Evolutionary conservation across 2,888 invertebrate species (phyloP), one percentile per base, ranked within the genome.

Genomic region (Papilio demoleus): DNA sequence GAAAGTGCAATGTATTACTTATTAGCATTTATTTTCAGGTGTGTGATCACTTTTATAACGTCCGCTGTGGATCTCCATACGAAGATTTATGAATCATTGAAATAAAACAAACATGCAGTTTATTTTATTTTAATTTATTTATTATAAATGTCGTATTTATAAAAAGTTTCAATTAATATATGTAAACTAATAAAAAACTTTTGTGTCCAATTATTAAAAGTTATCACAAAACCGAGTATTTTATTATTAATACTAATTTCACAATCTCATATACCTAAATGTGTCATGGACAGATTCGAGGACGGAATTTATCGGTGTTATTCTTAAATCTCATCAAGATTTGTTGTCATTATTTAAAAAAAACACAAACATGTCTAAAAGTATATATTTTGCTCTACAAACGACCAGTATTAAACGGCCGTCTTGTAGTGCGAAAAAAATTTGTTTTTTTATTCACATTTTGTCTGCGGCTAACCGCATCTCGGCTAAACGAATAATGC

Each of bases 11-110:
- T n/a, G n/a, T n/a, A n/a, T n/a, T n/a, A n/a, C n/a, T n/a, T n/a
- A n/a, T n/a, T n/a, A n/a, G n/a, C n/a, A 24, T 71, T 73, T 27
- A 71, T 59, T 84, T 80, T 2, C 85, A 92, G 91, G 94, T 95
- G 0, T 95, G 95, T 75, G 95, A 95, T 76, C 95, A 95, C 77
- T 95, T 95, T 84, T 94, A 94, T 86, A 95, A 95, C 73, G 94
- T 95, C 0, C 88, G 94, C 11, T 94, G 94, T 73, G 94, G 94
- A 63, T 94, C 93, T 22, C 93, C 93, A 0, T 93, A 90, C 67
- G 93, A 93, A 87, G 94, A 94, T 77, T 90, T 94, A 77, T 94
- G 87, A 85, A 77, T 72, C 60, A 66, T 61, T 31, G 31, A 9
- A 45, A 56, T 47, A 47, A 65, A 70, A 53, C 2, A 61, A 42